Conservation (phyloP, 2,797 vertebrate genomes). For the Mallotus villosus region DNA sequence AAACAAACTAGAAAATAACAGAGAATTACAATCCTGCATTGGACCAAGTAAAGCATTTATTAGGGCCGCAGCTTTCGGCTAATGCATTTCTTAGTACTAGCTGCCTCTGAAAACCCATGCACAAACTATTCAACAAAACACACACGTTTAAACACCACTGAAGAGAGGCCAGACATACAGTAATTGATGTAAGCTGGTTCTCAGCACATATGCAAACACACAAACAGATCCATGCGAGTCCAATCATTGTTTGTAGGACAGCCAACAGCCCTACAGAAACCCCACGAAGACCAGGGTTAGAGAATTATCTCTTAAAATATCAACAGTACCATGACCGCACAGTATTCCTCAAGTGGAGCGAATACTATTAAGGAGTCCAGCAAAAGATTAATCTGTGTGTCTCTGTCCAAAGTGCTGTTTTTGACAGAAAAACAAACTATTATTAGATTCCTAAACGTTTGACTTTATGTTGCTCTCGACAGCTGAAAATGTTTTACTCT, state of each 20-base stretch:
- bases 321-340: background rate
- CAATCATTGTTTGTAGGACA: background rate
- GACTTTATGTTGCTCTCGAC: conserved; percentile 52
- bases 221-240: conserved; percentile 5
- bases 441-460: conserved; percentile 52
- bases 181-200: conserved; percentile 27
- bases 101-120: conserved; percentile 28
- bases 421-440: conserved; percentile 47
- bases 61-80: conserved; percentile 12
- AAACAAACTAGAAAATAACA: conserved; percentile 21
- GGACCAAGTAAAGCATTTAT: conserved; percentile 16
- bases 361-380: background rate
- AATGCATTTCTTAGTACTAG: conserved; percentile 23
- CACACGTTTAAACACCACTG: conserved; percentile 26
- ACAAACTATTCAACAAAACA: conserved; percentile 5
- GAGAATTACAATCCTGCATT: conserved; percentile 18
- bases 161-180: background rate
- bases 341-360: background rate
- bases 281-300: too few species aligned
- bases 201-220: conserved; percentile 24
- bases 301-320: background rate
- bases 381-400: background rate
- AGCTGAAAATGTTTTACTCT: conserved; percentile 57
- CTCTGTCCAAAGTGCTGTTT: conserved; percentile 7
- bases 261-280: background rate